phyloP scores from a whole-genome alignment of 2,888 invertebrate genomes.

The Lissonota sp. region DNA sequence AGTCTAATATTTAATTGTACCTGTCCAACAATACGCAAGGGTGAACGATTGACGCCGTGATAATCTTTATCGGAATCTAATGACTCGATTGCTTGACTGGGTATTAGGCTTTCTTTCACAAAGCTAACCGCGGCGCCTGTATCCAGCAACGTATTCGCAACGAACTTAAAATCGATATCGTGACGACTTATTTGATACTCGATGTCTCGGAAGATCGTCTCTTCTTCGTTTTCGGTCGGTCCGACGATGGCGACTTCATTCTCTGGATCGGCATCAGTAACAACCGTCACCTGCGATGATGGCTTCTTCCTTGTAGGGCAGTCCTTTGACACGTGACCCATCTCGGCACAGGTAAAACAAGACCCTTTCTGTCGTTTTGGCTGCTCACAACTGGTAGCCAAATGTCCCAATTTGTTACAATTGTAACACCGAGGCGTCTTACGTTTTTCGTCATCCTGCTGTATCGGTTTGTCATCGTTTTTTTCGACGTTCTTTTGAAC shows the following conservation, averaged over 20 bases:
- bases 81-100: slow-evolving; percentile 1
- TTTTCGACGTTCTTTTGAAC: background rate
- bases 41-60: slow-evolving; percentile 45
- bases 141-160: slow-evolving; percentile 42
- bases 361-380: slow-evolving; percentile 26
- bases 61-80: slow-evolving; percentile 17
- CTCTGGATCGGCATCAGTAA: slow-evolving; percentile 7
- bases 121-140: slow-evolving; percentile 50
- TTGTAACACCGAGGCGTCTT: slow-evolving; percentile 29
- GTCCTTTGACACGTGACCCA: slow-evolving; percentile 30
- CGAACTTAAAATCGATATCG: background rate
- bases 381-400: slow-evolving; percentile 2
- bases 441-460: slow-evolving; percentile 30
- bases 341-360: slow-evolving; percentile 41
- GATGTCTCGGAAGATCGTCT: slow-evolving; percentile 5
- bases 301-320: slow-evolving; percentile 29
- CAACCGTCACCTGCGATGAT: slow-evolving; percentile 15
- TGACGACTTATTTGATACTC: slow-evolving; percentile 5
- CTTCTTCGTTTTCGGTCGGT: slow-evolving; percentile 4
- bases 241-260: slow-evolving; percentile 3
- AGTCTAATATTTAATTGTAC: slow-evolving; percentile 41
- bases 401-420: slow-evolving; percentile 38
- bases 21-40: slow-evolving; percentile 28
- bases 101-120: slow-evolving; percentile 45
- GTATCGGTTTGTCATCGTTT: slow-evolving; percentile 6